Base-by-base conservation (phyloP, 2,113 vertebrate genomes). In the Sylvietta virens region DNA sequence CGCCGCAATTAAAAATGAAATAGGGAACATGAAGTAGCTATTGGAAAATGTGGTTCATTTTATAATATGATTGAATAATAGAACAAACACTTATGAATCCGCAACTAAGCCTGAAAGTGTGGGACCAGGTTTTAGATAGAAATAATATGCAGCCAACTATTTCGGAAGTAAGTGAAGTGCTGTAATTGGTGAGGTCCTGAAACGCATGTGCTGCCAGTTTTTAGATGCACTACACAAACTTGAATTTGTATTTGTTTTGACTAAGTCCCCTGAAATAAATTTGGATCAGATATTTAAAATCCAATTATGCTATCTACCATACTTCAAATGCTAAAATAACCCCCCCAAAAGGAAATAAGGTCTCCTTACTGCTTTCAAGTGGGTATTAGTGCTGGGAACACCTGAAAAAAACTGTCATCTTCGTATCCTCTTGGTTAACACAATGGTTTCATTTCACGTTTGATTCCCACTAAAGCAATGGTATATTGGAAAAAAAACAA, bases 331-430 rank as follows among this genome's bases (percentile, higher is more conserved):
- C 95, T 94, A 96, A 96, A 96, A 96, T 96, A 93, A 84, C 18
- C 76, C 67, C 90, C 72, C 76, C 14, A 33, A 86, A 95, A 93
- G 80, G 72, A 96, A 96, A 88, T 71, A 94, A 90, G 64, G 57
- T 96, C 92, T 96, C n/a, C 92, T 94, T 71, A 35, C 85, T 81
- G 54, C 93, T 97, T 97, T 97, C 93, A 97, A 96, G 95, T 97
- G 96, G 93, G 86, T 97, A 97, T 96, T 97, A 97, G 90, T 97
- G 97, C 94, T 96, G 91, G 94, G 93, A 96, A 97, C 67, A 94
- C 95, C 73, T 0, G 3, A 89, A 91, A 87, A 95, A 97, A 83
- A 86, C 89, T 97, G 39, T 96, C 93, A 96, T 96, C 94, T 97
- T 96, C 94, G 94, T 92, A 94, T 93, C 83, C 89, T 95, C 86